Evolutionary conservation across 2,113 vertebrate species (phyloP).

Genomic region (Dasyornis broadbenti): DNA sequence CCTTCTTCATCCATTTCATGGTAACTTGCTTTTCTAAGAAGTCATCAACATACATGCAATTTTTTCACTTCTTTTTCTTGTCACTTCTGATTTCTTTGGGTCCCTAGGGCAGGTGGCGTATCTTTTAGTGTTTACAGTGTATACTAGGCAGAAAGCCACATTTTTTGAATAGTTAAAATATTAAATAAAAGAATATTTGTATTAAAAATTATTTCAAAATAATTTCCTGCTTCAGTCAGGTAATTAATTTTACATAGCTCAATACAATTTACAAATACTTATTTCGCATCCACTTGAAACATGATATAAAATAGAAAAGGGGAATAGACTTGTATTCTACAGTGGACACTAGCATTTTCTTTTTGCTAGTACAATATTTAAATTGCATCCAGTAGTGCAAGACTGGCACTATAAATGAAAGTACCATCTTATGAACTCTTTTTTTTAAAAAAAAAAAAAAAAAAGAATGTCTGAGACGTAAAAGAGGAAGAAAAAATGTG

Average conservation of each 20-base stretch:
- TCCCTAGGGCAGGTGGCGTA: background rate
- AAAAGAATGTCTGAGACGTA: background rate
- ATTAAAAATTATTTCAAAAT: background rate
- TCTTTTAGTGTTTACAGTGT: background rate
- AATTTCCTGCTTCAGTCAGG: background rate
- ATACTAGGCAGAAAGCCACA: background rate
- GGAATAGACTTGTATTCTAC: background rate
- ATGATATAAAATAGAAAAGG: background rate
- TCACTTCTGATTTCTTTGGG: background rate
- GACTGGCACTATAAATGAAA: background rate
- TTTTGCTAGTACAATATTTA: background rate
- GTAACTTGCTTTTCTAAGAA: background rate
- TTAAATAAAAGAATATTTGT: background rate
- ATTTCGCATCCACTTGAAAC: background rate
- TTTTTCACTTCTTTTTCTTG: background rate
- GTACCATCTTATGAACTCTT: background rate
- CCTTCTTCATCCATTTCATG: background rate
- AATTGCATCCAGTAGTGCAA: background rate
- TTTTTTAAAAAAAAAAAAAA: background rate
- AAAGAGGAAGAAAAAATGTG: background rate
- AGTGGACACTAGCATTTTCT: background rate
- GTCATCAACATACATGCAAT: background rate
- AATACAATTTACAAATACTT: background rate
- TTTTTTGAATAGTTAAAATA: background rate
- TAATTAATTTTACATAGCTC: background rate